A percentile compares a stretch with the other conserved stretches of the same genome.
phyloP scores from a whole-genome alignment of 1,140 invertebrate species.

The Propsilocerus akamusi region DNA sequence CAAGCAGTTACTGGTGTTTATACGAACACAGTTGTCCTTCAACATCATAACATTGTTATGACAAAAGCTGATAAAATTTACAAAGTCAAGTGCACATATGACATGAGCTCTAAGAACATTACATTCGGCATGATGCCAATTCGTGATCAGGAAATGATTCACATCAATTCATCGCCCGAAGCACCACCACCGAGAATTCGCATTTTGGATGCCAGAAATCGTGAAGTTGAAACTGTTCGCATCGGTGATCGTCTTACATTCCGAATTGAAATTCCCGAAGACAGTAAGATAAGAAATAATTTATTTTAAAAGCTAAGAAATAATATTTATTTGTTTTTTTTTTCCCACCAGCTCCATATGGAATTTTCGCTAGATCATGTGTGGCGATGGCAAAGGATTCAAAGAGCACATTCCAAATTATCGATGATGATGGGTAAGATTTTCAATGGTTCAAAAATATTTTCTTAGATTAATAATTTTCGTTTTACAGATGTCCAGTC shows the following conservation, averaged over 20 bases:
- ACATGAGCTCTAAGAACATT: slow-evolving; percentile 91
- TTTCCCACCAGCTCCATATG: slow-evolving; percentile 63
- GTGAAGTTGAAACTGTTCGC: slow-evolving; percentile 83
- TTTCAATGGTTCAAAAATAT: neutral
- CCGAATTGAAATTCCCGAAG: slow-evolving; percentile 89
- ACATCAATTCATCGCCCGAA: slow-evolving; percentile 85
- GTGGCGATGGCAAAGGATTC: slow-evolving; percentile 94
- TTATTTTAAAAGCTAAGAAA: neutral
- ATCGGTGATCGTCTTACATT: slow-evolving; percentile 90
- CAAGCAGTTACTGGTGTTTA: slow-evolving; percentile 81
- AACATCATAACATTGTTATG: slow-evolving; percentile 92
- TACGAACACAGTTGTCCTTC: slow-evolving; percentile 84
- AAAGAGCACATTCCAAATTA: slow-evolving; percentile 88
- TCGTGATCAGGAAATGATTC: slow-evolving; percentile 85
- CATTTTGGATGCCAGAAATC: slow-evolving; percentile 63
- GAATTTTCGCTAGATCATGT: slow-evolving; percentile 87
- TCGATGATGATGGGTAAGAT: slow-evolving; percentile 76
- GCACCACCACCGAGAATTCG: slow-evolving; percentile 84
- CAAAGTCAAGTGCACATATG: slow-evolving; percentile 91
- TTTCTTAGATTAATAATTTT: neutral
- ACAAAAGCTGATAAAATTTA: slow-evolving; percentile 94
- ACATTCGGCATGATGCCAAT: slow-evolving; percentile 96
- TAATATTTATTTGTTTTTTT: neutral
- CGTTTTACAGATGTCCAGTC: slow-evolving; percentile 56
- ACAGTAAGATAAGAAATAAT: slow-evolving; percentile 46